Conservation (phyloP, 2,113 vertebrate genomes). For the Gasterosteus nipponicus region DNA sequence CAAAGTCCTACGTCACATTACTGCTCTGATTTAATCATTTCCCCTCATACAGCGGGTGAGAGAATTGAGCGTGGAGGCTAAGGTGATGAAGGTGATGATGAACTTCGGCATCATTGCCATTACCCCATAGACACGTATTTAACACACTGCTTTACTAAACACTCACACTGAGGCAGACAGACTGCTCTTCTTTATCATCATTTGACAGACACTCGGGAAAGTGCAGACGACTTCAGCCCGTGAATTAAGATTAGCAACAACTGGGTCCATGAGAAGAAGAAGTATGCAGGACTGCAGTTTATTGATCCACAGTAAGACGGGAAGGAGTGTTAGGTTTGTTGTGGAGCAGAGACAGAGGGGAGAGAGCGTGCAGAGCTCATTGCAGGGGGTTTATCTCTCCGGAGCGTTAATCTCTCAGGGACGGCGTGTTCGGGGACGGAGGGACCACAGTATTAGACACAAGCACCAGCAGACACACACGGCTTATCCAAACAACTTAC, state of each 20-base stretch:
- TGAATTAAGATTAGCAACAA: conserved; percentile 43
- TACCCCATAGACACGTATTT: background rate
- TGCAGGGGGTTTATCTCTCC: conserved; percentile 46
- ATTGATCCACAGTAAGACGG: conserved; percentile 22
- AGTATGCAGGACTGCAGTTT: background rate
- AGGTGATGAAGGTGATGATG: too few relatives aligned
- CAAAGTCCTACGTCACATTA: too few relatives aligned
- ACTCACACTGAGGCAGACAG: conserved; percentile 11
- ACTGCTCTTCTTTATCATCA: conserved; percentile 17
- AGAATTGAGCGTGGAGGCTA: background rate
- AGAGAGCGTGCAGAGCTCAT: conserved; percentile 40
- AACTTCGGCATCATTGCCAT: background rate
- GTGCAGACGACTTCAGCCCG: conserved; percentile 16
- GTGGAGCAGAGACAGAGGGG: conserved; percentile 14
- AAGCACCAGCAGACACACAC: conserved; percentile 4
- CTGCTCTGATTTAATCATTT: too few relatives aligned
- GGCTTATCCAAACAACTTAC: background rate
- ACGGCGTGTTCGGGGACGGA: conserved; percentile 20
- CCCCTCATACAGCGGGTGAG: background rate
- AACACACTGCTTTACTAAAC: conserved; percentile 10
- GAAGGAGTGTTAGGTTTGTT: conserved; percentile 11
- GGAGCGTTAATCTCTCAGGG: conserved; percentile 53
- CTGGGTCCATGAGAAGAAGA: conserved; percentile 29
- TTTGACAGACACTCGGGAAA: conserved; percentile 31
- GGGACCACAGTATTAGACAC: conserved; percentile 14